A percentile compares a stretch with the other conserved stretches of the same genome.
These are phyloP conservation scores for Lasioglossum marginatum DNA, from an alignment of 2,888 invertebrate species.

Conservation along the genomic window DNA sequence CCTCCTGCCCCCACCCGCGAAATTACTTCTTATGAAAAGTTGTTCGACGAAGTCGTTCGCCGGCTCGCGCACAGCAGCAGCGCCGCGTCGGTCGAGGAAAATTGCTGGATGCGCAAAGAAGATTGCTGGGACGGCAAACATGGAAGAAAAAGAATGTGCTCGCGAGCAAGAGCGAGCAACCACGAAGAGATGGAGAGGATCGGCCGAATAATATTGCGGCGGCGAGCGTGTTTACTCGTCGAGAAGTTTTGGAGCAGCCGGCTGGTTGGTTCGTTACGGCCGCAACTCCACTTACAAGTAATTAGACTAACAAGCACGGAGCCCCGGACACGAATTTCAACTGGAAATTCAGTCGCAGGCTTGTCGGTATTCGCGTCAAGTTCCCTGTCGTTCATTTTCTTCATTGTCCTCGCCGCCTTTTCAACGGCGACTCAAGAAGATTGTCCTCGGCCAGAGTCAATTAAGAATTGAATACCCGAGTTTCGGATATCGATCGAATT, in stretches of 20 bases:
- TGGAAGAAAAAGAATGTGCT: slow-evolving; percentile 27
- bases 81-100: slow-evolving; percentile 57
- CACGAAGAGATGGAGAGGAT: slow-evolving; percentile 16
- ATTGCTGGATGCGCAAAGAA: slow-evolving; percentile 74
- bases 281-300: slow-evolving; percentile 77
- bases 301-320: slow-evolving; percentile 74
- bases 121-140: slow-evolving; percentile 63
- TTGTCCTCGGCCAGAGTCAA: neutral
- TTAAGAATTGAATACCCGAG: slow-evolving; percentile 7
- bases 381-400: slow-evolving; percentile 42
- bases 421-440: neutral
- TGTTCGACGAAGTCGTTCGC: slow-evolving; percentile 70
- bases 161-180: slow-evolving; percentile 8
- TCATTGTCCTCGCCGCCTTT: slow-evolving; percentile 13
- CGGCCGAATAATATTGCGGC: slow-evolving; percentile 71
- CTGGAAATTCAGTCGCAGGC: slow-evolving; percentile 57
- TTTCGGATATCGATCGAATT: neutral
- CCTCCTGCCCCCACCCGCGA: slow-evolving; percentile 58
- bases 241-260: slow-evolving; percentile 72
- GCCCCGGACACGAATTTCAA: slow-evolving; percentile 54
- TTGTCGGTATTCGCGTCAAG: slow-evolving; percentile 53
- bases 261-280: slow-evolving; percentile 71
- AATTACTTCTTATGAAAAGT: slow-evolving; percentile 81
- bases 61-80: neutral
- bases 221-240: slow-evolving; percentile 71